Base-by-base conservation (phyloP, 1,140 invertebrate genomes). In the Microplitis demolitor region DNA sequence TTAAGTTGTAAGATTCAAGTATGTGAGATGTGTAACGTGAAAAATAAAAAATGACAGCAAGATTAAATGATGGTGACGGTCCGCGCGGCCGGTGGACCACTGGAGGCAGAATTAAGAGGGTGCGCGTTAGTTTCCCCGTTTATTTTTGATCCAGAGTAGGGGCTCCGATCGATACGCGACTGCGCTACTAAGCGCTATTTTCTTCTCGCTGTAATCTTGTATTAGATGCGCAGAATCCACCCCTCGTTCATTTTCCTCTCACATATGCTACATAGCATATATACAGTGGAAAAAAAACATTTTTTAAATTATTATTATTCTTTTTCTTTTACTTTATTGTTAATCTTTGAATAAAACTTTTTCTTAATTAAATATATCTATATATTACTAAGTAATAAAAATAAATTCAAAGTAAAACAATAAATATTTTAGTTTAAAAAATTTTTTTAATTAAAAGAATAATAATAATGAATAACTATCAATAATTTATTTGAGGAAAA, bases 71-170 rank as follows among this genome's bases (percentile, higher is more conserved):
- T 77, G 80, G 79, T 66, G 77, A 74, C 79, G 81, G 80, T 54
- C 16, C 72, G 77, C 78, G 79, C 78, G 78, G 83, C 80, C 82
- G 76, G 79, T 80, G 83, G 83, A 86, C 83, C 84, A 82, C 84
- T 85, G 82, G 54, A 45, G 35, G 39, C 31, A 9, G 35, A 54
- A 24, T 9, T 45, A 31, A 67, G 56, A 61, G 64, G 64, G 63
- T 67, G 64, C 34, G 70, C 63, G 70, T 37, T 56, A 45, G 53
- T n/a, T 60, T 39, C 58, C 58, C 39, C 16, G 53, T 54, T 54
- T n/a, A 5, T 34, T 33, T 56, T 51, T 63, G 39, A 16, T 45
- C 39, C 11, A 3, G 53, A 24, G 67, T 35, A 66, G 67, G 72
- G 60, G 60, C 16, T 54, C n/a, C 8, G 61, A 72, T 72, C 71